Conservation (phyloP, 2,888 invertebrate genomes). For the Siphlonurus alternatus region DNA sequence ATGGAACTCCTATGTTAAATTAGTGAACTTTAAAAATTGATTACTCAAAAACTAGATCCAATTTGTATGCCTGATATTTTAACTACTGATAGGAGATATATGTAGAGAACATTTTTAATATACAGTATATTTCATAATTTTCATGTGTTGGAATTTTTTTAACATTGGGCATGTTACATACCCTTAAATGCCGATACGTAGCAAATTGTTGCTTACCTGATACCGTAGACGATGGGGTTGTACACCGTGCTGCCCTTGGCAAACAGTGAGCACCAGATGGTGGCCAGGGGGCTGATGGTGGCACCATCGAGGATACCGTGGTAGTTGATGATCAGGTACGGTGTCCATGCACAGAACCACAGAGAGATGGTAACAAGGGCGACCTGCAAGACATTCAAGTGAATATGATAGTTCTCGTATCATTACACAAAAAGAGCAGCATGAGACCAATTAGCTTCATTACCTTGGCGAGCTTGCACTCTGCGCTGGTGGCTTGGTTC, state of each 20-base stretch:
- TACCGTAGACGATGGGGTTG: conserved; percentile 82
- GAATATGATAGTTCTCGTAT: neutral
- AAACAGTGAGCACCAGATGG: conserved; percentile 80
- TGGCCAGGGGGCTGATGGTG: conserved; percentile 58
- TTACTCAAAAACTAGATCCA: no score
- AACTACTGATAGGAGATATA: no score
- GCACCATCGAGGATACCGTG: conserved; percentile 59
- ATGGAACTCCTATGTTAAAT: no score
- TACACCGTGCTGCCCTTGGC: conserved; percentile 84
- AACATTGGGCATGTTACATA: no score
- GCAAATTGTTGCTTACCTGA: conserved; percentile 40
- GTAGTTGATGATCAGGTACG: conserved; percentile 68
- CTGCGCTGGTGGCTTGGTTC: conserved; percentile 33
- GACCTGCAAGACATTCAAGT: conserved; percentile 33
- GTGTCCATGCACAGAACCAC: conserved; percentile 90
- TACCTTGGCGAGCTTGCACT: conserved; percentile 39
- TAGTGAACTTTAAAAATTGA: no score
- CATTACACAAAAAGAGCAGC: no score
- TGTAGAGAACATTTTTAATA: no score
- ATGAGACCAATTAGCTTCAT: no score
- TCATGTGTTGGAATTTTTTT: no score
- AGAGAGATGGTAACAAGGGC: conserved; percentile 77
- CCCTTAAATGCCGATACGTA: no score
- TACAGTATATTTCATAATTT: no score
- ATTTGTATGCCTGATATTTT: no score